Evolutionary conservation across 1,140 invertebrate genomes (phyloP).

Genomic region (Drosophila virilis): DNA sequence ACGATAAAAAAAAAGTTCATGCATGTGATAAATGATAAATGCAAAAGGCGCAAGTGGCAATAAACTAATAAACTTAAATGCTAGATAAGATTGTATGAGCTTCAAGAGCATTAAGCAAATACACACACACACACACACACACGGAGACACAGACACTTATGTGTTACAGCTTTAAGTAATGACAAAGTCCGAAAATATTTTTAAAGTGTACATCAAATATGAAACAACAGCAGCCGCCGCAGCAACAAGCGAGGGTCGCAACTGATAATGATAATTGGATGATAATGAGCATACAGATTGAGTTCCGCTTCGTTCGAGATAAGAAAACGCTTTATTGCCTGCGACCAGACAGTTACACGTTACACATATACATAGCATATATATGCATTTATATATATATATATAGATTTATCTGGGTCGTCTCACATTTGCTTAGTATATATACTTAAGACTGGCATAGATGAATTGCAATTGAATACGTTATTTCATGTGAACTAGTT

Average conservation of each 20-base stretch:
- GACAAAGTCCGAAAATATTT: slow-evolving; percentile 29
- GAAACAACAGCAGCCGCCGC: slow-evolving; percentile 22
- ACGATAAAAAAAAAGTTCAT: slow-evolving; percentile 30
- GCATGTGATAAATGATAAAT: slow-evolving; percentile 26
- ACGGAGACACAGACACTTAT: neutral
- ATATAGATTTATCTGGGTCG: neutral
- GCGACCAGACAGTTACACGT: slow-evolving; percentile 10
- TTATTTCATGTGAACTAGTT: neutral
- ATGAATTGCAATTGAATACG: no score
- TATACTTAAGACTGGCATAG: no score
- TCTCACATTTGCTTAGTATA: neutral
- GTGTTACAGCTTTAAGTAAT: slow-evolving; percentile 16
- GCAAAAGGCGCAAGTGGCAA: slow-evolving; percentile 37
- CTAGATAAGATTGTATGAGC: slow-evolving; percentile 29
- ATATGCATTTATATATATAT: neutral
- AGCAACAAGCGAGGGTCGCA: slow-evolving; percentile 27
- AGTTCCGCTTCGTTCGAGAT: slow-evolving; percentile 46
- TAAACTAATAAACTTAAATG: slow-evolving; percentile 35
- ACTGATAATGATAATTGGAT: slow-evolving; percentile 49
- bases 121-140: no score
- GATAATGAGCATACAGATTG: slow-evolving; percentile 42
- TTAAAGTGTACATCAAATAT: slow-evolving; percentile 31
- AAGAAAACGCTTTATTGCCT: neutral
- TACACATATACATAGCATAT: neutral
- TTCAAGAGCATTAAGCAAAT: neutral